A percentile compares a stretch with the other conserved stretches of the same genome.
Conservation (phyloP, 2,113 vertebrate genomes). For the Machaerirhynchus nigripectus region DNA sequence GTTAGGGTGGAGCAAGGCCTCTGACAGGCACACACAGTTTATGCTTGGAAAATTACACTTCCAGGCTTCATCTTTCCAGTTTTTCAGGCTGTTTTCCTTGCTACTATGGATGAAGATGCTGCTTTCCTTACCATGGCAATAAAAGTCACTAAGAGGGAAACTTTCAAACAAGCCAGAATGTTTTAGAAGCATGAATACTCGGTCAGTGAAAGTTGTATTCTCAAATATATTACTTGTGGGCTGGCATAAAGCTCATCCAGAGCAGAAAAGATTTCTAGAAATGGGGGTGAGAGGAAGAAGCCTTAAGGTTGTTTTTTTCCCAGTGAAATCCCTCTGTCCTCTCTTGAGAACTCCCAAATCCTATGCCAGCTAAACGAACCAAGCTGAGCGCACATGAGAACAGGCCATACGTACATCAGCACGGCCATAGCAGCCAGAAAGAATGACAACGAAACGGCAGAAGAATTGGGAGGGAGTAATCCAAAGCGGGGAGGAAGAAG, state of each 20-base stretch:
- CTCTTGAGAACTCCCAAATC: not conserved
- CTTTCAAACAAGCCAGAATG: not conserved
- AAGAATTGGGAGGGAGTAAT: not conserved
- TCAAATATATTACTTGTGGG: not conserved
- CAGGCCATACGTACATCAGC: fast-evolving
- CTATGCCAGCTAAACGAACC: not conserved
- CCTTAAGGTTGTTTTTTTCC: not conserved
- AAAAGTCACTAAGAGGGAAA: not conserved
- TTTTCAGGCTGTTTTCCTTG: not conserved
- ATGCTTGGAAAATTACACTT: not conserved
- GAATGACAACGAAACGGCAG: not conserved
- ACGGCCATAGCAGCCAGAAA: not conserved
- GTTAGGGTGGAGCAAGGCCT: not conserved
- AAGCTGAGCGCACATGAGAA: not conserved
- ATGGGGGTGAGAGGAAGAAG: not conserved
- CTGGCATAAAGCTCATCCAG: not conserved
- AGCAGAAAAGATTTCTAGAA: not conserved
- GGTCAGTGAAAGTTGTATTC: not conserved
- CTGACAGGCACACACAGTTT: not conserved
- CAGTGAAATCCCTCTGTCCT: not conserved
- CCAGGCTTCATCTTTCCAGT: not conserved
- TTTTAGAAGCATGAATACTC: not conserved
- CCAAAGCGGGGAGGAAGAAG: not conserved
- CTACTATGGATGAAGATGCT: not conserved
- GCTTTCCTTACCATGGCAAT: not conserved